Evolutionary conservation across 1,140 invertebrate species (phyloP).

Genomic region (Limonius californicus): DNA sequence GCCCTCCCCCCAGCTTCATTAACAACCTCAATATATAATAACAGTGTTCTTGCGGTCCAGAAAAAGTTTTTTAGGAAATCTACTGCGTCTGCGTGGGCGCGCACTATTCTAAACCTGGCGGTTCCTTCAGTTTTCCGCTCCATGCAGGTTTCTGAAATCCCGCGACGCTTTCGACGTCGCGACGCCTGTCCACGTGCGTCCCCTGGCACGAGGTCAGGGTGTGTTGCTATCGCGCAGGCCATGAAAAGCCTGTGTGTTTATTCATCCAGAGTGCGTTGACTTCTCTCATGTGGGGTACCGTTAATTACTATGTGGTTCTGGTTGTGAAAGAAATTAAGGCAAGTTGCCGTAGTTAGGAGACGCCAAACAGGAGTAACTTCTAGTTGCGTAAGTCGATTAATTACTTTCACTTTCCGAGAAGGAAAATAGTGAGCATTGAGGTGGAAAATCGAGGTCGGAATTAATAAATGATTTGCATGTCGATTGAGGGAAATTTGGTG

Average conservation of each 20-base stretch:
- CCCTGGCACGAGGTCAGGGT: conserved; percentile 6
- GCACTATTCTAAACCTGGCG: too few relatives aligned
- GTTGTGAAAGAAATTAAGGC: neutral
- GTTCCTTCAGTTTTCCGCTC: too few relatives aligned
- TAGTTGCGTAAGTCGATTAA: neutral
- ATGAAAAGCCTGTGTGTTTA: conserved; percentile 1
- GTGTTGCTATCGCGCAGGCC: neutral
- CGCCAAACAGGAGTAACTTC: too few relatives aligned
- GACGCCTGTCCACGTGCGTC: conserved; percentile 4
- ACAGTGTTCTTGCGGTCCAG: too few relatives aligned
- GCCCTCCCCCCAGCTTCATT: too few relatives aligned
- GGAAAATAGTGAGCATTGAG: neutral
- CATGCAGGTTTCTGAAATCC: neutral
- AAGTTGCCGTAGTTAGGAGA: too few relatives aligned
- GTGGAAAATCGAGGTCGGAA: neutral
- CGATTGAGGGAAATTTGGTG: too few relatives aligned
- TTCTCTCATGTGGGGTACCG: neutral
- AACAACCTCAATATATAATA: too few relatives aligned
- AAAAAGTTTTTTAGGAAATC: too few relatives aligned
- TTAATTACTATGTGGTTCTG: conserved; percentile 1
- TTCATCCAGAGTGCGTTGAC: conserved; percentile 1
- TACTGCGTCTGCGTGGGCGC: too few relatives aligned
- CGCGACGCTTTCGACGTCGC: neutral
- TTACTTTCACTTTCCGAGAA: neutral
- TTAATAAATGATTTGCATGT: neutral